These are phyloP conservation scores for Plebejus argus DNA, from an alignment of 2,888 invertebrate species.

Conservation along the genomic window DNA sequence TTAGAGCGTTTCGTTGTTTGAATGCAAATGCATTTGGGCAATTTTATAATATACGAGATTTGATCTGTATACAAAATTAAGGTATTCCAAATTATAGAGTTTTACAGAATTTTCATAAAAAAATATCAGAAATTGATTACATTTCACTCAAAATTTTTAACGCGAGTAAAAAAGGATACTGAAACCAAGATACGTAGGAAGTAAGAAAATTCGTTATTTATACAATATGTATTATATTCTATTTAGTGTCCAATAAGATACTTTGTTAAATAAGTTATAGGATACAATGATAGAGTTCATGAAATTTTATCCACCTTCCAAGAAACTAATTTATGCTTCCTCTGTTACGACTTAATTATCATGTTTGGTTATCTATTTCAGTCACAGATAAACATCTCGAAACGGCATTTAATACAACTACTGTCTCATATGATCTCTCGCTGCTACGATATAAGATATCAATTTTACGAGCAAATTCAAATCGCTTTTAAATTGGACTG, in stretches of 20 bases:
- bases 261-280: background rate
- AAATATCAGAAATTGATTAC: too few species aligned
- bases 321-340: background rate
- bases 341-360: constrained; percentile 1
- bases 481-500: constrained; percentile 25
- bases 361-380: constrained; percentile 22
- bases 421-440: constrained; percentile 5
- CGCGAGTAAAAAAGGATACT: too few species aligned
- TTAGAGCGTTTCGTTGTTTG: constrained; percentile 1
- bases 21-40: constrained; percentile 16
- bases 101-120: background rate
- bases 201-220: background rate
- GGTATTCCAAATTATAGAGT: too few species aligned
- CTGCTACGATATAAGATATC: constrained; percentile 9
- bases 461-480: constrained; percentile 21
- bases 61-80: background rate
- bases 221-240: background rate
- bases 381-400: constrained; percentile 10
- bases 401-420: constrained; percentile 14
- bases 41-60: background rate
- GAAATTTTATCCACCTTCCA: background rate
- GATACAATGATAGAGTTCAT: background rate
- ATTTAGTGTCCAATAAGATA: background rate
- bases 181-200: too few species aligned
- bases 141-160: too few species aligned